These are phyloP conservation scores for Anoncus sp. DNA, from an alignment of 2,888 invertebrate genomes.

Conservation along the genomic window DNA sequence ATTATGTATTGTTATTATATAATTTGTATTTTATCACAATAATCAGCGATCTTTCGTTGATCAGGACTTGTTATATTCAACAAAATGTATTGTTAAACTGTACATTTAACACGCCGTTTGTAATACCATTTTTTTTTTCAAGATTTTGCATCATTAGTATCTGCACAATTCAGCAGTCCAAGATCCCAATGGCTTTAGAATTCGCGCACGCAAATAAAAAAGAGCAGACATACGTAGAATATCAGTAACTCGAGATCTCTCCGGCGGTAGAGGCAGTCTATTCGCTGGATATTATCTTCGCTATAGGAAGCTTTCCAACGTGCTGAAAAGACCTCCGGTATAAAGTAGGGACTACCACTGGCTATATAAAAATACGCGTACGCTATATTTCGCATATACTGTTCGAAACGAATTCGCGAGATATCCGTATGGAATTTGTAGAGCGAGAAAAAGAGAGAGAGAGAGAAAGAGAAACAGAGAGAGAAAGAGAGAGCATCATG, in stretches of 20 bases:
- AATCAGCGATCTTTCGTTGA: too few species aligned
- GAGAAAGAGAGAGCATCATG: conserved; percentile 8
- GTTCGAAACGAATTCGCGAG: conserved; percentile 32
- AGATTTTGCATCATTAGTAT: not conserved
- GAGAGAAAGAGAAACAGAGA: not conserved
- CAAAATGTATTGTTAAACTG: too few species aligned
- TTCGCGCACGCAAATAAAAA: too few species aligned
- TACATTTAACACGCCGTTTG: not conserved
- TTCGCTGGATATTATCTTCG: conserved; percentile 35
- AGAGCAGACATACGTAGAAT: conserved; percentile 5
- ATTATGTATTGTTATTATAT: too few species aligned
- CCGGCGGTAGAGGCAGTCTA: too few species aligned
- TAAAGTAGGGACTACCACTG: conserved; percentile 7
- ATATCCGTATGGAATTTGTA: conserved; percentile 34
- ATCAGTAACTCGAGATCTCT: conserved; percentile 38
- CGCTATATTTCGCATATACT: conserved; percentile 25
- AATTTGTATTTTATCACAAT: too few species aligned
- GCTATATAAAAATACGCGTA: conserved; percentile 20
- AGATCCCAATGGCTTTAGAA: too few species aligned
- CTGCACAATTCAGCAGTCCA: not conserved
- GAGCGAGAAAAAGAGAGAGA: too few species aligned
- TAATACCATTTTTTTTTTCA: not conserved
- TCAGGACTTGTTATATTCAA: too few species aligned
- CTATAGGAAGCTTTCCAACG: conserved; percentile 29
- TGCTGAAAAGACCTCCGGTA: conserved; percentile 28